phyloP scores from a whole-genome alignment of 2,113 vertebrate species.

The Syngnathoides biaculeatus region DNA sequence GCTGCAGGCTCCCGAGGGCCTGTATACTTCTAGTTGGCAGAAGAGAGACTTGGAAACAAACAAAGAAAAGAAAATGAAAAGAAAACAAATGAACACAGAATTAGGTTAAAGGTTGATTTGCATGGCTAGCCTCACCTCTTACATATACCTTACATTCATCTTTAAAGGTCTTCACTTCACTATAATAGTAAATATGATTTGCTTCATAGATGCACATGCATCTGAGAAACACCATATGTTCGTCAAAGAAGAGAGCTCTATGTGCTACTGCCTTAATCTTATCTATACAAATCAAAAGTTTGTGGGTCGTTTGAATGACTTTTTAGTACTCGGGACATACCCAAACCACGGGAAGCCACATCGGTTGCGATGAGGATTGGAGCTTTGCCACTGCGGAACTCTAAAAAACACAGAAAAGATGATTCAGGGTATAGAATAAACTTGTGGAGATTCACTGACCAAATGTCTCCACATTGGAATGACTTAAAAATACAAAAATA shows the following conservation, averaged over 20 bases:
- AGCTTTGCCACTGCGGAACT: constrained; percentile 94
- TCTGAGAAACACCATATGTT: constrained; percentile 24
- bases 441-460: too few species aligned
- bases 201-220: constrained; percentile 26
- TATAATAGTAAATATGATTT: not conserved
- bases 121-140: constrained; percentile 35
- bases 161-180: constrained; percentile 9
- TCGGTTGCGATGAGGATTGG: constrained; percentile 97
- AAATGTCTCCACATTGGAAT: too few species aligned
- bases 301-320: constrained; percentile 1
- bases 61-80: constrained; percentile 62
- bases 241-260: constrained; percentile 10
- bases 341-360: constrained; percentile 94
- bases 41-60: constrained; percentile 73
- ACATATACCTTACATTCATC: constrained; percentile 42
- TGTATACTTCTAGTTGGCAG: constrained; percentile 71
- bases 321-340: constrained; percentile 76
- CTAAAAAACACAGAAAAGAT: constrained; percentile 65
- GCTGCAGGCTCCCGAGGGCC: constrained; percentile 72
- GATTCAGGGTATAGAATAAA: not conserved
- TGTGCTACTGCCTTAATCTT: constrained; percentile 9
- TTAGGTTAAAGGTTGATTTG: constrained; percentile 63
- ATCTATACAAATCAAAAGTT: not conserved
- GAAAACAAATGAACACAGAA: constrained; percentile 73
- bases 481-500: too few species aligned